Conservation (phyloP, 2,797 vertebrate species). For the Myioborus melanocephalus region DNA sequence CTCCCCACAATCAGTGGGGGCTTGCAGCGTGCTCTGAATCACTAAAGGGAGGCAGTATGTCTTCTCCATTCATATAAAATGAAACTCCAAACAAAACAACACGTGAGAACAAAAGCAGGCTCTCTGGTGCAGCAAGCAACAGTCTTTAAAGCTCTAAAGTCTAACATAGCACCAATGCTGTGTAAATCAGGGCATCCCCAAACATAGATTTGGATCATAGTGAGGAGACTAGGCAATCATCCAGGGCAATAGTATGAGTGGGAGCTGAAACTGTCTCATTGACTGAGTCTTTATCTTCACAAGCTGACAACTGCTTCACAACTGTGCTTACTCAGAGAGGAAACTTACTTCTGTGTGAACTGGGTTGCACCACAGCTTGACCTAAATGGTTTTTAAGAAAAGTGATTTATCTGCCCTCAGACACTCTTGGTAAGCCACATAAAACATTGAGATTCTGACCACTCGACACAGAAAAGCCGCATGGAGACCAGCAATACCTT, state of each 20-base stretch:
- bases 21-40: accelerated
- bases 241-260: conserved; percentile 52
- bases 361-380: neutral
- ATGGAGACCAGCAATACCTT: neutral
- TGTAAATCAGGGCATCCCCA: conserved; percentile 36
- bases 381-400: neutral
- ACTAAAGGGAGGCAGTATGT: neutral
- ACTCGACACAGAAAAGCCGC: neutral
- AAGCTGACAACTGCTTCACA: conserved; percentile 18
- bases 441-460: neutral
- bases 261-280: conserved; percentile 35
- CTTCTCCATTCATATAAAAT: neutral
- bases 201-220: conserved; percentile 20
- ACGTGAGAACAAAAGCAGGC: neutral
- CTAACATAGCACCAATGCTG: neutral
- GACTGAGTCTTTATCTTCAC: conserved; percentile 1
- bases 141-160: neutral
- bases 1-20: neutral
- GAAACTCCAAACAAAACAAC: neutral
- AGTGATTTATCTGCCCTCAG: neutral
- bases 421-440: neutral
- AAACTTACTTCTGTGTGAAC: neutral
- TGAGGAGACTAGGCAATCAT: conserved; percentile 48
- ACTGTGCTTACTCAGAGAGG: neutral
- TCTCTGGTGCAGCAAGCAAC: neutral